Evolutionary conservation across 2,797 vertebrate genomes (phyloP), one percentile per base, ranked within the genome.

Genomic region (Spinus olivaceus): DNA sequence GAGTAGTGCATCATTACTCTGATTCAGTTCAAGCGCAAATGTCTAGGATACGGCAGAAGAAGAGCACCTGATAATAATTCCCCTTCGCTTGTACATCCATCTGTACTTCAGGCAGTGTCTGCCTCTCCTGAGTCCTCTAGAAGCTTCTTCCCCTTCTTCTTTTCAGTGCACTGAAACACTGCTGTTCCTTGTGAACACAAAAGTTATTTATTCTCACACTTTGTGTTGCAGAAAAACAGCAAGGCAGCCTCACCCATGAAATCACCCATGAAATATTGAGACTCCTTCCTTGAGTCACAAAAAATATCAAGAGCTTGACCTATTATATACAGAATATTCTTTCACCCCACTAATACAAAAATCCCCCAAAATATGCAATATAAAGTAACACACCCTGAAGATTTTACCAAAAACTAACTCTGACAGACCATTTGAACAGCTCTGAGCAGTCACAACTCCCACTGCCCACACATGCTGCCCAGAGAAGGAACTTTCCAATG

Each of bases 41-140:
- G 56, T 49, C 49, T 5, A 54, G 9, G 42, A 23, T 35, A 59
- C 0, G 2, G 56, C 56, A 61, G 27, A 79, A 69, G 47, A 53
- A 32, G 3, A 63, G 64, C 14, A 42, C 13, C 20, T 8, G 10
- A 35, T 2, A 47, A 7, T 13, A 47, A 16, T 1, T 39, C 12
- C 50, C 21, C 46, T 54, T 23, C 20, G 42, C 60, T 50, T 8
- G 0, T 15, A 32, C 30, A 42, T 39, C 56, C 33, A 53, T 2
- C 0, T 9, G 3, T 17, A 23, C 44, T 46, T 49, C 49, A 56
- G 35, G 37, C 0, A 56, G 20, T 0, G 0, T 10, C 56, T 14
- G 4, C 20, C 70, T 81, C 78, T 64, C n/a, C n/a, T 15, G 9
- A 49, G 33, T 49, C 23, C 54, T 46, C 30, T 3, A 53, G 57